Conservation (phyloP, 2,797 vertebrate genomes). For the Sebastes umbrosus region DNA sequence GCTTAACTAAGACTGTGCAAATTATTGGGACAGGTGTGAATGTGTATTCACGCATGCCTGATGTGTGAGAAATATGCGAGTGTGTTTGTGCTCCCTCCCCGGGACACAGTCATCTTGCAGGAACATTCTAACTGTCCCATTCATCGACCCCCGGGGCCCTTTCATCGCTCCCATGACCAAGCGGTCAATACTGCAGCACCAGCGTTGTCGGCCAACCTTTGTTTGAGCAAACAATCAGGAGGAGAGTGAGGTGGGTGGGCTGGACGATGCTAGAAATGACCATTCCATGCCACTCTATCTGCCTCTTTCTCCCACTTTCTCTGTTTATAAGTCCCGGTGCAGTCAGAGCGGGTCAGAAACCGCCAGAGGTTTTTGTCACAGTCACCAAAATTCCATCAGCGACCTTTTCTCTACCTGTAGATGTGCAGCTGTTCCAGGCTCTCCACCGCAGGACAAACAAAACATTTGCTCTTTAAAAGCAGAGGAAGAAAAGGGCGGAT, state of each 20-base stretch:
- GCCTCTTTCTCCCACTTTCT: slow-evolving; percentile 56
- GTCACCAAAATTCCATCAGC: slow-evolving; percentile 35
- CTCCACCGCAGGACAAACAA: neutral
- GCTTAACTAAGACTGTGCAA: slow-evolving; percentile 48
- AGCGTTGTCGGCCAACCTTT: slow-evolving; percentile 70
- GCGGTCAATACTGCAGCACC: slow-evolving; percentile 70
- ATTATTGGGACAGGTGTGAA: slow-evolving; percentile 33
- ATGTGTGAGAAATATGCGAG: slow-evolving; percentile 22
- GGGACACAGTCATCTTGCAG: slow-evolving; percentile 75
- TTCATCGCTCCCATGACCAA: slow-evolving; percentile 60
- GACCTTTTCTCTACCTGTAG: slow-evolving; percentile 5
- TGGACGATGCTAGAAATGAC: slow-evolving; percentile 83
- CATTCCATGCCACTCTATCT: slow-evolving; percentile 56
- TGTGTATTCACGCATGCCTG: slow-evolving; percentile 8
- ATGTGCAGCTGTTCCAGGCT: neutral
- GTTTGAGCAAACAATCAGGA: slow-evolving; percentile 78
- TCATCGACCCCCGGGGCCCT: slow-evolving; percentile 38
- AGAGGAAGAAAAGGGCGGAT: neutral
- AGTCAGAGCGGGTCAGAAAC: slow-evolving; percentile 45
- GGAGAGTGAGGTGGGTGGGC: slow-evolving; percentile 63
- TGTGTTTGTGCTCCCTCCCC: slow-evolving; percentile 13
- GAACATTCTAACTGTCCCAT: slow-evolving; percentile 73
- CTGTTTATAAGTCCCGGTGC: slow-evolving; percentile 22
- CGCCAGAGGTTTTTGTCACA: slow-evolving; percentile 26
- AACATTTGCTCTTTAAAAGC: neutral